Evolutionary conservation across 2,888 invertebrate species (phyloP), one percentile per base, ranked within the genome.

Genomic region (Luperina testacea): DNA sequence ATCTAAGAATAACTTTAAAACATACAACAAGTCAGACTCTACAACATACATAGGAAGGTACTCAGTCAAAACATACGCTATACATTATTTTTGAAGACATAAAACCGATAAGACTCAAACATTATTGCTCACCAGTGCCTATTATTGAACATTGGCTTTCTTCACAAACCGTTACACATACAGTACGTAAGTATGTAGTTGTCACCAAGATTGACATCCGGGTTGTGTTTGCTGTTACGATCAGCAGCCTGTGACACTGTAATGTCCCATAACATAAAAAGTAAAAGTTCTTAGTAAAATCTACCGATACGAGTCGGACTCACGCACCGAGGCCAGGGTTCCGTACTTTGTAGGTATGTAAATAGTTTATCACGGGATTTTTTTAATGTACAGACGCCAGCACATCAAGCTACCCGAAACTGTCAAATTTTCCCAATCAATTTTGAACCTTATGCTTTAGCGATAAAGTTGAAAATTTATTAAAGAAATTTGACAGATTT

Each of bases 111-210:
- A 63, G 32, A 13, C 61, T 68, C 15, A 48, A 68, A 68, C 15
- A 63, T 63, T 63, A 63, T 74, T 9, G 27, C 27, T 82, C 63
- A 75, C 53, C 57, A 75, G 38, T 42, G 15, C 57, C n/a, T 64
- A 75, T 80, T 69, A 69, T 32, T 51, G 53, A 64, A 51, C 27
- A 51, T n/a, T 48, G 20, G n/a, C 48, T 63, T 82, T 80, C n/a
- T 59, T 59, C n/a, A 13, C 7, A 48, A 13, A 48, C 48, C 24
- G 68, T 82, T 57, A 68, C 24, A 48, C 13, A 20, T 27, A 27
- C 20, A 27, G 27, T 2, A 57, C 27, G 42, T 9, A 20, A 17
- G 45, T 48, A 42, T 68, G 15, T 32, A 48, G 8, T 45, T 53
- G n/a, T 67, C 45, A 61, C 11, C 38, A 70, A 17, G 38, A 32